Base-by-base conservation (phyloP, 2,113 vertebrate species). In the Lichenostomus cassidix region DNA sequence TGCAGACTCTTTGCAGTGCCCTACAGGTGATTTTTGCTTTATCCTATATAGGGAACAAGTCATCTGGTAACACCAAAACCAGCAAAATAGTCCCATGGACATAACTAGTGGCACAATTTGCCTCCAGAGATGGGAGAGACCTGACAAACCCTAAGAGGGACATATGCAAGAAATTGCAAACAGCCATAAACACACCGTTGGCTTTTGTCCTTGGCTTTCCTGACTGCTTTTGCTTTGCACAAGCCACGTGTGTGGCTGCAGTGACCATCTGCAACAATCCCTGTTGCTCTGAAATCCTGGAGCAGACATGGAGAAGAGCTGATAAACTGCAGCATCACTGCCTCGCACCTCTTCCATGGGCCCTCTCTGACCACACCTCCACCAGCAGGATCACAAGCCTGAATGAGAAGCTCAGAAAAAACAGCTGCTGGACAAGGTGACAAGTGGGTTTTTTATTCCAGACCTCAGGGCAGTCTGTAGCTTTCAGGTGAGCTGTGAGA, bases 131-230 rank as follows among this genome's bases (percentile, higher is more conserved):
- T 4, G 11, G 64, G 24, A 82, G 22, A 69, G 44, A 9, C 39
- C 47, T 35, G 47, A 60, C 33, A 47, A 73, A 25, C n/a, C 41
- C 35, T 39, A 24, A 4, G 20, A 89, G 14, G 50, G 47, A 62
- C 37, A 15, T 1, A 35, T 8, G 18, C 19, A 74, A 81, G 50
- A 69, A 77, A 55, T 44, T 41, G 21, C 31, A 62, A 62, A 47
- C 1, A 78, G 56, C 19, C 65, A 62, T 5, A 3, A 85, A 31
- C 31, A 35, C 12, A 4, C 10, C 0, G 0, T 0, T 63, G 28
- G 24, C 10, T 35, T 89, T 80, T 64, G 20, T 37, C 73, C 44
- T 81, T 71, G 63, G 28, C 42, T 20, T 27, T 55, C 68, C 67
- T 11, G 44, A 37, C 47, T 80, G 67, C 17, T 90, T 82, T 69